A percentile compares a stretch with the other conserved stretches of the same genome.
phyloP scores from a whole-genome alignment of 2,113 vertebrate species.

The Charadrius vociferus region DNA sequence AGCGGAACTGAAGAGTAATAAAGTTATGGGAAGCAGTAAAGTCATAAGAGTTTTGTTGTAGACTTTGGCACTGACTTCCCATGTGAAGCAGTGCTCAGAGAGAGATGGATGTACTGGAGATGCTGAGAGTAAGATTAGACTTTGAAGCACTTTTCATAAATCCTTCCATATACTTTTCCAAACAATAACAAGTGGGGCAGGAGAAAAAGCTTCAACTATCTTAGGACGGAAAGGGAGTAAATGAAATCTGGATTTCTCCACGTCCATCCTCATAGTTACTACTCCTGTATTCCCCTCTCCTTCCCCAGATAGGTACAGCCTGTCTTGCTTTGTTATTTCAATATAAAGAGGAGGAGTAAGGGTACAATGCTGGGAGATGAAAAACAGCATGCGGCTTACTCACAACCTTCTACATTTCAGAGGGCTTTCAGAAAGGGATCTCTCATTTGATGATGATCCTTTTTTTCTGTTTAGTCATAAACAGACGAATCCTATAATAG shows the following conservation, averaged over 20 bases:
- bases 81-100: background rate
- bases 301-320: background rate
- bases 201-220: background rate
- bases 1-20: background rate
- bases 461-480: constrained; percentile 60
- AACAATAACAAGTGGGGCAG: background rate
- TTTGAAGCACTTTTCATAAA: background rate
- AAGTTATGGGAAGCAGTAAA: background rate
- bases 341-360: background rate
- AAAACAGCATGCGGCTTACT: constrained; percentile 31
- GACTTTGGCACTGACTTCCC: background rate
- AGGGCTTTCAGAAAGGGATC: constrained; percentile 1
- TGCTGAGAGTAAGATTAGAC: background rate
- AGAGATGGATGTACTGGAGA: background rate
- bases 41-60: background rate
- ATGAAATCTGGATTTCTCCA: background rate
- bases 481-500: constrained; percentile 68
- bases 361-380: background rate
- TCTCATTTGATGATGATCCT: constrained; percentile 56
- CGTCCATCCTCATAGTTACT: background rate
- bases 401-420: background rate
- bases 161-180: background rate
- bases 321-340: background rate
- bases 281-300: background rate
- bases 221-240: background rate